Evolutionary conservation across 2,113 vertebrate species (phyloP).

Genomic region (Agapornis roseicollis): DNA sequence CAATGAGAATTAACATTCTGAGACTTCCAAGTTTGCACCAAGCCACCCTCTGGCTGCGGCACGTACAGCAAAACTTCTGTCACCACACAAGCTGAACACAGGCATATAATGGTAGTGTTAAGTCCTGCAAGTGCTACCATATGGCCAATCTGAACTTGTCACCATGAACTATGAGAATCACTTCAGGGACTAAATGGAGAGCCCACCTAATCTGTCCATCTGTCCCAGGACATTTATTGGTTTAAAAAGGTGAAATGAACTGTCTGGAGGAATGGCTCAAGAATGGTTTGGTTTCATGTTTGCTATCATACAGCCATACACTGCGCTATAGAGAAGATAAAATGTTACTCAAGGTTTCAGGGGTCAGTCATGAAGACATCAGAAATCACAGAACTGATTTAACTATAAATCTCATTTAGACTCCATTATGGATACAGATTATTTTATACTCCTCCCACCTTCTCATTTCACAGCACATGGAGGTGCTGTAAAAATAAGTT

Average conservation of each 20-base stretch:
- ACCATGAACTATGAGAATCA: conserved; percentile 52
- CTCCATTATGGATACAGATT: not conserved
- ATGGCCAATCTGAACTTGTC: conserved; percentile 73
- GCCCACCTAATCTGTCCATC: conserved; percentile 64
- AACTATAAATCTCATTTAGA: not conserved
- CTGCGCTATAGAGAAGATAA: not conserved
- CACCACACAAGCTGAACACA: not conserved
- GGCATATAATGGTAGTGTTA: not conserved
- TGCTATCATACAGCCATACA: not conserved
- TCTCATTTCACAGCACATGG: not conserved
- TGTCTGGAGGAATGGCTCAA: not conserved
- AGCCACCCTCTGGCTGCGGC: not conserved
- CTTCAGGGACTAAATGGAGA: conserved; percentile 60
- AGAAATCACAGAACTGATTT: not conserved
- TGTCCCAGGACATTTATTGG: conserved; percentile 37
- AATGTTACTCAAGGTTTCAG: not conserved
- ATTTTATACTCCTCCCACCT: not conserved
- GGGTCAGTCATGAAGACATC: not conserved
- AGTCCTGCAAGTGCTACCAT: conserved; percentile 58
- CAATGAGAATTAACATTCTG: not conserved
- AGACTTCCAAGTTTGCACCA: not conserved
- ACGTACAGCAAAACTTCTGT: not conserved
- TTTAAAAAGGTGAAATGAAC: conserved; percentile 58
- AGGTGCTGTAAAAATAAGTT: not conserved
- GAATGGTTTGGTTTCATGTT: not conserved